These are phyloP conservation scores for Linurgus olivaceus DNA, from an alignment of 2,797 vertebrate species.

Conservation along the genomic window DNA sequence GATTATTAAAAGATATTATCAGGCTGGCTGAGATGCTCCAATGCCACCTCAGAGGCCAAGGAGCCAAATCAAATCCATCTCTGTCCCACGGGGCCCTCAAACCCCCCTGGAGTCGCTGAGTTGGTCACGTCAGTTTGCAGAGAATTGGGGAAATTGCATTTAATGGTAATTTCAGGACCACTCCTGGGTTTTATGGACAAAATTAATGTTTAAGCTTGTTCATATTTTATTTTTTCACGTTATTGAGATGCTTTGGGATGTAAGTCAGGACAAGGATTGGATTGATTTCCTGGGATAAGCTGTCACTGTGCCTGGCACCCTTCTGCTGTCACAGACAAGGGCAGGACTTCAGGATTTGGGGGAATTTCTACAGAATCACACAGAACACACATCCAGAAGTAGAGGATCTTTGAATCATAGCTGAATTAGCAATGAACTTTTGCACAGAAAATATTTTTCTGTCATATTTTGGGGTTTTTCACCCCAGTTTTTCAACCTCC, in stretches of 20 bases:
- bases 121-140: background rate
- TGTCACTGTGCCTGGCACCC: background rate
- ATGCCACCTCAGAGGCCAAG: background rate
- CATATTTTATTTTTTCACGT: background rate
- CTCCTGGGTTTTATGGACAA: background rate
- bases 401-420: background rate
- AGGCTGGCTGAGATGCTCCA: background rate
- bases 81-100: background rate
- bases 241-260: background rate
- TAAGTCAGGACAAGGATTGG: background rate
- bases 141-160: background rate
- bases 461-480: rapidly evolving
- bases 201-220: background rate
- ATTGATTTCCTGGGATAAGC: background rate
- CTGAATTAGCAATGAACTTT: background rate
- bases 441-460: background rate
- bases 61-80: background rate
- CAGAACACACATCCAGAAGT: rapidly evolving
- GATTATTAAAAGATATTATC: slow-evolving; percentile 39
- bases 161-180: background rate
- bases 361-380: background rate
- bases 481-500: background rate
- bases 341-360: background rate
- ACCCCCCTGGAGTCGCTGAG: background rate
- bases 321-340: background rate